Evolutionary conservation across 2,113 vertebrate genomes (phyloP).

Genomic region (Boulengeromyrus knoepffleri): DNA sequence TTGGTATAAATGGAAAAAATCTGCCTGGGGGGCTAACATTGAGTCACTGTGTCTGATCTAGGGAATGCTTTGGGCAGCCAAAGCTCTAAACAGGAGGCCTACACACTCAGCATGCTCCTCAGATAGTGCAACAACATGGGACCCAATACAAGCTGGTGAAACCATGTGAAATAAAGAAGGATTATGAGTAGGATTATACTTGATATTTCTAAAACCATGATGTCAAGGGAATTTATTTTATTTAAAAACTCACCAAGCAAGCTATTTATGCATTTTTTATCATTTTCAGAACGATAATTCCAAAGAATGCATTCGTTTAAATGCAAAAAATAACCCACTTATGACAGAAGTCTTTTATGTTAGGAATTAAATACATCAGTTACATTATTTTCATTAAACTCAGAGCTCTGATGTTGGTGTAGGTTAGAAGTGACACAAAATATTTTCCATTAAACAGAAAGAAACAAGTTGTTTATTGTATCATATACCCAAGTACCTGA

Average conservation of each 20-base stretch:
- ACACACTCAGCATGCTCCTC: not conserved
- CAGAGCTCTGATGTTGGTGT: not conserved
- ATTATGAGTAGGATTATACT: not conserved
- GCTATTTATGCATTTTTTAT: not conserved
- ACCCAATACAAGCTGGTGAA: not conserved
- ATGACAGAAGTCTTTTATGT: not conserved
- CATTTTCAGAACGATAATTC: not conserved
- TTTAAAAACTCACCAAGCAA: not conserved
- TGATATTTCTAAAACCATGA: not conserved
- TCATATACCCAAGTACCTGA: not conserved
- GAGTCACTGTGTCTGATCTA: not conserved
- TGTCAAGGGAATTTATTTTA: not conserved
- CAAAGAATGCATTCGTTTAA: not conserved
- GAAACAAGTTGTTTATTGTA: not conserved
- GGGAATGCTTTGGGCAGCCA: not conserved
- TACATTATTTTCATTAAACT: not conserved
- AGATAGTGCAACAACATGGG: not conserved
- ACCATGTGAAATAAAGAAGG: not conserved
- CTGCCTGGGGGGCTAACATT: not conserved
- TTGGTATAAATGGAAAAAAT: not conserved
- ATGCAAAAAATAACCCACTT: not conserved
- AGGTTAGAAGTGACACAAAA: not conserved
- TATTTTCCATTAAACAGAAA: not conserved
- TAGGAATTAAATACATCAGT: not conserved
- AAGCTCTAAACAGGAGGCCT: not conserved